Percentiles rank a stretch among this genome's conserved stretches.
Conservation (phyloP, 2,797 vertebrate species). For the Acanthurus lineatus region DNA sequence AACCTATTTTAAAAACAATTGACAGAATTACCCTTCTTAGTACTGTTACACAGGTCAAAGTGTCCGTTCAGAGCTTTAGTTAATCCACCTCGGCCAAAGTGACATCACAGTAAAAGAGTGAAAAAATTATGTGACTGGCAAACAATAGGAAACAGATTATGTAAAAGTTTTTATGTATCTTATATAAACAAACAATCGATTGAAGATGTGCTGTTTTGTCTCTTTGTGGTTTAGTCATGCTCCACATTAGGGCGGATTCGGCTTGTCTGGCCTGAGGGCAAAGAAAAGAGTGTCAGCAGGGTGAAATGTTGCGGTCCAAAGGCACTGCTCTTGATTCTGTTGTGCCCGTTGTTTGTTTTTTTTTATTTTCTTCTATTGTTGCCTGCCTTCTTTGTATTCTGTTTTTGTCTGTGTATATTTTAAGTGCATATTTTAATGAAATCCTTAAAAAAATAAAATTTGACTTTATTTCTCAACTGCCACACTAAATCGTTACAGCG, state of each 20-base stretch:
- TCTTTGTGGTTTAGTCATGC: neutral
- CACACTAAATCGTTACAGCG: neutral
- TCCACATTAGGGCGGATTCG: neutral
- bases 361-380: neutral
- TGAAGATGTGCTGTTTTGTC: neutral
- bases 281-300: neutral
- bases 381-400: neutral
- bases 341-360: neutral
- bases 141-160: neutral
- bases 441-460: neutral
- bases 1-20: constrained; percentile 4
- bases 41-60: neutral
- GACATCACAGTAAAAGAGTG: neutral
- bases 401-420: neutral
- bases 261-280: neutral
- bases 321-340: neutral
- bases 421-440: neutral
- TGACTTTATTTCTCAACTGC: neutral
- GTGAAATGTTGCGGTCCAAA: neutral
- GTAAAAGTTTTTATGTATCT: neutral
- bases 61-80: too few species aligned
- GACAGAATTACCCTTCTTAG: neutral
- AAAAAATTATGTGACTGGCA: neutral
- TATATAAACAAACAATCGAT: neutral
- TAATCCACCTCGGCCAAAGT: too few species aligned